phyloP scores from a whole-genome alignment of 2,888 invertebrate species.

The Timema cristinae region DNA sequence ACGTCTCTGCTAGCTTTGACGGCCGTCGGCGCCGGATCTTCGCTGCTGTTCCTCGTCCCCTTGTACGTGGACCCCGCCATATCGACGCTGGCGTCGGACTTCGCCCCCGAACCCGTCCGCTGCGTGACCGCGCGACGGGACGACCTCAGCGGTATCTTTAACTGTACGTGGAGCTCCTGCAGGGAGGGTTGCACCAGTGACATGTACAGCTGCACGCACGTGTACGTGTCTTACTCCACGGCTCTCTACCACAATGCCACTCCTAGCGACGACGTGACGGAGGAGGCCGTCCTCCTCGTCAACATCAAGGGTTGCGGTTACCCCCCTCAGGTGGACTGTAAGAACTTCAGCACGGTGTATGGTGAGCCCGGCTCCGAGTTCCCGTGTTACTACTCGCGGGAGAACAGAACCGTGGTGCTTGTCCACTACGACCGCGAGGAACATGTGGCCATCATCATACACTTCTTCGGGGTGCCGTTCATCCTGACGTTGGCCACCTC shows the following conservation, averaged over 20 bases:
- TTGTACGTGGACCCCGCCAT: slow-evolving; percentile 67
- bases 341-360: slow-evolving; percentile 67
- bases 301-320: slow-evolving; percentile 84
- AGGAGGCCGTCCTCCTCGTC: slow-evolving; percentile 63
- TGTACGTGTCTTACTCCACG: slow-evolving; percentile 56
- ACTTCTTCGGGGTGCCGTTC: slow-evolving; percentile 80
- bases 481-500: slow-evolving; percentile 80
- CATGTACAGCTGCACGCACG: slow-evolving; percentile 64
- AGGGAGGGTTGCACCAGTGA: slow-evolving; percentile 79
- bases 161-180: slow-evolving; percentile 77
- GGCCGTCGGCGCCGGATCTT: slow-evolving; percentile 67
- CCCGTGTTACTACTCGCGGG: slow-evolving; percentile 57
- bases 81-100: slow-evolving; percentile 57
- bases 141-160: slow-evolving; percentile 67
- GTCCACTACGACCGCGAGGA: slow-evolving; percentile 79
- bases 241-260: slow-evolving; percentile 23
- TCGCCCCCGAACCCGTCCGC: slow-evolving; percentile 67
- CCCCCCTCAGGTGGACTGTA: slow-evolving; percentile 71
- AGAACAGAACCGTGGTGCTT: slow-evolving; percentile 77
- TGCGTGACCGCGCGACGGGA: slow-evolving; percentile 68
- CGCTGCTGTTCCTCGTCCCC: slow-evolving; percentile 67
- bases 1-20: slow-evolving; percentile 66
- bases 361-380: slow-evolving; percentile 65
- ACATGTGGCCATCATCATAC: slow-evolving; percentile 75
- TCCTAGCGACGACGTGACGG: slow-evolving; percentile 40